phyloP scores from a whole-genome alignment of 2,113 vertebrate species.

The Electrona antarctica region DNA sequence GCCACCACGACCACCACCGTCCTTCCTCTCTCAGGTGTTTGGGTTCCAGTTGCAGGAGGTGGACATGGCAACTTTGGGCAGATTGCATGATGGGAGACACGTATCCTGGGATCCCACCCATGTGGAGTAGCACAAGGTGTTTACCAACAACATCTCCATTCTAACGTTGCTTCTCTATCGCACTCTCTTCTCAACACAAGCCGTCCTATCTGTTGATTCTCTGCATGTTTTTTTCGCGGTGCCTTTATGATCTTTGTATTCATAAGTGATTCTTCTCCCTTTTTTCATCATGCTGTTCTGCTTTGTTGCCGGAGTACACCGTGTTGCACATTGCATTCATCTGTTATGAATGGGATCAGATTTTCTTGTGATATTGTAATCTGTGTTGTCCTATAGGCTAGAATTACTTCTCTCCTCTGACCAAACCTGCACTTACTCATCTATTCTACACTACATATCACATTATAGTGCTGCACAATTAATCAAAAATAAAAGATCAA shows the following conservation, averaged over 20 bases:
- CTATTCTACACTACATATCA: no score
- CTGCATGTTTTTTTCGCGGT: background rate
- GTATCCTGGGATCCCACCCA: constrained; percentile 79
- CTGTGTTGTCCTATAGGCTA: no score
- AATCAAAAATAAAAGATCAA: no score
- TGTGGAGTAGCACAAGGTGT: constrained; percentile 60
- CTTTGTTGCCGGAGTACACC: background rate
- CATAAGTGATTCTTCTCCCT: no score
- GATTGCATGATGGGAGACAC: constrained; percentile 80
- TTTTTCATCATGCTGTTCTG: background rate
- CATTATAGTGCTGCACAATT: no score
- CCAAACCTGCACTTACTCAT: no score
- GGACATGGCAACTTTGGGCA: constrained; percentile 70
- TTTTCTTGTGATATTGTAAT: background rate
- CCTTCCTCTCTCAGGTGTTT: constrained; percentile 72
- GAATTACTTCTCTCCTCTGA: no score
- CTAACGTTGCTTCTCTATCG: background rate
- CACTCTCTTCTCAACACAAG: background rate
- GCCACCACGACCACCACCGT: background rate
- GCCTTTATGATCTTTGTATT: background rate
- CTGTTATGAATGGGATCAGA: background rate
- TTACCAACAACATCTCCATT: background rate
- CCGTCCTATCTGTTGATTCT: background rate
- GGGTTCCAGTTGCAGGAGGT: constrained; percentile 75
- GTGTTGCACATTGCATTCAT: no score